phyloP scores from a whole-genome alignment of 2,888 invertebrate genomes.

The Cetonia aurata region DNA sequence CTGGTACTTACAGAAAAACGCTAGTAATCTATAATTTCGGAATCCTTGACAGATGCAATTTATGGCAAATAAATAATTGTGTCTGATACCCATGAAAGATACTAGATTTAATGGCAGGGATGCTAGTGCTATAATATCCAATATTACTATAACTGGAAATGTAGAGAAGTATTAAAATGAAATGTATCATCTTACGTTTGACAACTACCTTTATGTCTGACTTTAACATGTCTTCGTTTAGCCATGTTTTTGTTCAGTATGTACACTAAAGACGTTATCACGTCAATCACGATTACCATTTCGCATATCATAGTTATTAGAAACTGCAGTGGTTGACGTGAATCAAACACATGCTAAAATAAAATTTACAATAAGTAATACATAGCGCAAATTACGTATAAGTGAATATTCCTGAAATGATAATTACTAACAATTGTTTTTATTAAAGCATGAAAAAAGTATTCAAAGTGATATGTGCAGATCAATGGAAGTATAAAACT shows the following conservation, averaged over 20 bases:
- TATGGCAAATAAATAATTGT: conserved; percentile 11
- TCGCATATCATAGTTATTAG: conserved; percentile 38
- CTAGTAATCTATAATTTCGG: conserved; percentile 46
- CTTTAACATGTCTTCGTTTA: conserved; percentile 36
- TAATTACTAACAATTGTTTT: too few relatives aligned
- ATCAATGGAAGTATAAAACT: too few relatives aligned
- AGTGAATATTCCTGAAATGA: too few relatives aligned
- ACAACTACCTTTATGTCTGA: conserved; percentile 45
- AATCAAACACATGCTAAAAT: conserved; percentile 34
- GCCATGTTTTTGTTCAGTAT: conserved; percentile 42
- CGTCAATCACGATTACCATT: conserved; percentile 43
- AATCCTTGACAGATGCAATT: conserved; percentile 40
- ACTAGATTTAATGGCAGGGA: conserved; percentile 29
- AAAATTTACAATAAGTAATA: not conserved
- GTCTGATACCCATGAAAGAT: not conserved
- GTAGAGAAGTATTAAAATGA: not conserved
- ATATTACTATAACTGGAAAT: conserved; percentile 42
- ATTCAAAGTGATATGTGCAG: too few relatives aligned
- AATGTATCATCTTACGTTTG: not conserved
- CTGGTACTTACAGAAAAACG: conserved; percentile 45
- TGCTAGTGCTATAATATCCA: conserved; percentile 41
- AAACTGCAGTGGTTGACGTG: not conserved
- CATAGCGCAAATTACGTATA: too few relatives aligned
- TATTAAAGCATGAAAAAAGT: too few relatives aligned
- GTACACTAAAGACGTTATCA: conserved; percentile 38